Conservation (phyloP, 1,140 invertebrate species). For the Diuraphis noxia region DNA sequence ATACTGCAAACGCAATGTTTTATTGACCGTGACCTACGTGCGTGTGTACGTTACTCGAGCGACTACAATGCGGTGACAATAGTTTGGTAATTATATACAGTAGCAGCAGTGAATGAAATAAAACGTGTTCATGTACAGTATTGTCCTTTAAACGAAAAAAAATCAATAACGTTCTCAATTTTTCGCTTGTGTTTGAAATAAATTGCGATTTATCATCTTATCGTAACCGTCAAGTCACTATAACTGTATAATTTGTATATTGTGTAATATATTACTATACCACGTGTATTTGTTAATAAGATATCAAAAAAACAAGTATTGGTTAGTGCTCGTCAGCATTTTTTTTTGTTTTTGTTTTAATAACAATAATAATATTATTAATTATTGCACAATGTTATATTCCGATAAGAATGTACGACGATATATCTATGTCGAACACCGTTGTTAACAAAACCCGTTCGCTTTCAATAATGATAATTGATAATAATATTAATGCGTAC, state of each 20-base stretch:
- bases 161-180: neutral
- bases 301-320: neutral
- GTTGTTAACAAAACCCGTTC: neutral
- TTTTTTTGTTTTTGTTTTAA: neutral
- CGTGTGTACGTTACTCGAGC: neutral
- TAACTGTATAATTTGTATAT: neutral
- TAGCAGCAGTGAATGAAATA: neutral
- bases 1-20: slow-evolving; percentile 13
- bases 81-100: neutral
- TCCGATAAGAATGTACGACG: neutral
- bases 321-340: neutral
- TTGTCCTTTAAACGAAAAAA: neutral
- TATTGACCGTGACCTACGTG: slow-evolving; percentile 43
- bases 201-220: neutral
- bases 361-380: neutral
- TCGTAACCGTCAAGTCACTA: neutral
- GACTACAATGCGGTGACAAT: neutral
- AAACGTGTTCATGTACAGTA: neutral
- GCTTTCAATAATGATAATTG: neutral
- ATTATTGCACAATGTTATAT: neutral
- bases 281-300: neutral
- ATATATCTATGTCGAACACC: neutral
- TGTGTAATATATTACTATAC: neutral
- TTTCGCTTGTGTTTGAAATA: neutral
- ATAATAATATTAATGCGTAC: neutral